These are phyloP conservation scores for Crematogaster levior DNA, from an alignment of 2,888 invertebrate genomes.

Conservation along the genomic window DNA sequence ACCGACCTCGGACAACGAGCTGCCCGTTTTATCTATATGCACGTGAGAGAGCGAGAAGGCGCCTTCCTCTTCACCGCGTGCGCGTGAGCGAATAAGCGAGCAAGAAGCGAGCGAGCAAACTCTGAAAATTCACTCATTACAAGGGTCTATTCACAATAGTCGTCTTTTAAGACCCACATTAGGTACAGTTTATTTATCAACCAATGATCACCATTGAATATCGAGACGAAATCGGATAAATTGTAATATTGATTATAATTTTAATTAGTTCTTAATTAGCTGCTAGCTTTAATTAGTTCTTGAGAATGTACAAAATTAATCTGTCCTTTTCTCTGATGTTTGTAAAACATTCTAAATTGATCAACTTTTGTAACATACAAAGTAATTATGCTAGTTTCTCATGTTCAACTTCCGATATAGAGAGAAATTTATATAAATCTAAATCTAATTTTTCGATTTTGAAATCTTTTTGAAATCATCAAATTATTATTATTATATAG, in stretches of 20 bases:
- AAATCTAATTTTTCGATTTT: not conserved
- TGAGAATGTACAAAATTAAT: not conserved
- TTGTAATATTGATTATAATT: not conserved
- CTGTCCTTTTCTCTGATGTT: not conserved
- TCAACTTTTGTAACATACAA: not conserved
- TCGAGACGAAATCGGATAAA: not conserved
- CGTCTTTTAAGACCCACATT: not conserved
- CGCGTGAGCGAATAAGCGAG: not conserved
- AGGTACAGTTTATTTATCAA: not conserved
- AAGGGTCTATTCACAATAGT: not conserved
- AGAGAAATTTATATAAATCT: not conserved
- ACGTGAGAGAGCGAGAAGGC: constrained; percentile 60
- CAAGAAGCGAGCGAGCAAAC: not conserved
- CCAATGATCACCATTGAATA: not conserved
- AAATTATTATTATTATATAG: not conserved
- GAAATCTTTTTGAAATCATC: not conserved
- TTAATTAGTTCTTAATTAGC: not conserved
- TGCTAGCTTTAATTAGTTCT: not conserved
- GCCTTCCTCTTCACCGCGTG: constrained; percentile 48
- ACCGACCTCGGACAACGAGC: constrained; percentile 83
- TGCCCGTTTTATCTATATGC: constrained; percentile 73
- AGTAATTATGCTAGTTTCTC: not conserved
- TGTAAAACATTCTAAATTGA: not conserved
- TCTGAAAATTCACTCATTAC: constrained; percentile 53
- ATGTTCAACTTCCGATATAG: not conserved